Evolutionary conservation across 2,888 invertebrate species (phyloP).

Genomic region (Trissonchulus sp.): DNA sequence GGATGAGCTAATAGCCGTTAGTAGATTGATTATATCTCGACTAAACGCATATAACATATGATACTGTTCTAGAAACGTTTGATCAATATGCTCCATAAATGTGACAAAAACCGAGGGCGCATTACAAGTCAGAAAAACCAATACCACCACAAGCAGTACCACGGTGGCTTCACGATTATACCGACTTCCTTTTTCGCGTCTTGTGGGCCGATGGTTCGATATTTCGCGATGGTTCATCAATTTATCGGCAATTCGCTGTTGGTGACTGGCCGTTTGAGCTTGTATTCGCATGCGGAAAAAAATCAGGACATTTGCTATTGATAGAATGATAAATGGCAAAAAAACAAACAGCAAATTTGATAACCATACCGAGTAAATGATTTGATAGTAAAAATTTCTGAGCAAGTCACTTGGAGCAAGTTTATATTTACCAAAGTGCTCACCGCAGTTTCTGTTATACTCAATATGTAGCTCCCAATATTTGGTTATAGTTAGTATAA

Average conservation of each 20-base stretch:
- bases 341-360: constrained; percentile 88
- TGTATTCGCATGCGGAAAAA: neutral
- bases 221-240: neutral
- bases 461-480: constrained; percentile 17
- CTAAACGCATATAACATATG: neutral
- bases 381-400: constrained; percentile 47
- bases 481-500: constrained; percentile 13
- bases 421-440: constrained; percentile 2
- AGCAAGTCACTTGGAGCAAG: neutral
- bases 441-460: neutral
- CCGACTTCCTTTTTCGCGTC: neutral
- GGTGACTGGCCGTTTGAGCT: neutral
- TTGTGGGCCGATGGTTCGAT: neutral
- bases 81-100: constrained; percentile 41
- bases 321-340: constrained; percentile 78
- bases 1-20: constrained; percentile 11
- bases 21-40: constrained; percentile 19
- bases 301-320: constrained; percentile 82
- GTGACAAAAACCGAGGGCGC: constrained; percentile 47
- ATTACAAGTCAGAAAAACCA: constrained; percentile 47
- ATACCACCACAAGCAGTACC: constrained; percentile 46
- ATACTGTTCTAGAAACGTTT: neutral
- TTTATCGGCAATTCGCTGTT: constrained; percentile 1
- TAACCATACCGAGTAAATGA: constrained; percentile 85
- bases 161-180: constrained; percentile 43